Conservation (phyloP, 1,140 invertebrate species). For the Drosophila tropicalis region DNA sequence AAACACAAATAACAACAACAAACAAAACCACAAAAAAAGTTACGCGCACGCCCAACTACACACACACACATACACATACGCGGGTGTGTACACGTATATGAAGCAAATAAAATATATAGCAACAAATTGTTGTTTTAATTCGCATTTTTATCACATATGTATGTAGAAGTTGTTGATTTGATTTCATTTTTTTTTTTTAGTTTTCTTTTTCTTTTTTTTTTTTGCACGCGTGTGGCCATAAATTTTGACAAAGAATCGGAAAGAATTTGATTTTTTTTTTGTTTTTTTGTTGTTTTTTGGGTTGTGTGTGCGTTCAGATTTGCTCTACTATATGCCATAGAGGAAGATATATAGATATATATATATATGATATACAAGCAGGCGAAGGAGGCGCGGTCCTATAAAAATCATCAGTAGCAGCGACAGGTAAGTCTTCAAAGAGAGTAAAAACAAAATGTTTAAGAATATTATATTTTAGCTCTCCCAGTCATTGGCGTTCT, state of each 20-base stretch:
- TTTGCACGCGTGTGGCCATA: conserved; percentile 73
- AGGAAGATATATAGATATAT: neutral
- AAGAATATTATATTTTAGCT: neutral
- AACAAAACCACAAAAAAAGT: conserved; percentile 52
- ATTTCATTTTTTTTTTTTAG: conserved; percentile 45
- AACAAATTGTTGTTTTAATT: conserved; percentile 54
- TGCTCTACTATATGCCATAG: neutral
- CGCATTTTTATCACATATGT: conserved; percentile 33
- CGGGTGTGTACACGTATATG: conserved; percentile 22
- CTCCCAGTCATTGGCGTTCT: too few relatives aligned
- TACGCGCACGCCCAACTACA: conserved; percentile 59
- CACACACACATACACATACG: conserved; percentile 4
- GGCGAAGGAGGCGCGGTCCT: conserved; percentile 70
- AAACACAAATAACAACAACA: conserved; percentile 52
- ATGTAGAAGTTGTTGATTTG: conserved; percentile 25
- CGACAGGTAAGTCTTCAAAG: conserved; percentile 53
- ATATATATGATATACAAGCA: too few relatives aligned
- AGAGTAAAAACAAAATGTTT: conserved; percentile 6
- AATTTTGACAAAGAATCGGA: conserved; percentile 54
- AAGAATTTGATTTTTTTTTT: conserved; percentile 13
- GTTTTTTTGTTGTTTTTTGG: neutral
- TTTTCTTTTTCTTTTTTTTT: conserved; percentile 51
- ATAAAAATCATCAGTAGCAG: conserved; percentile 17
- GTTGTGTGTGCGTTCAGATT: conserved; percentile 5
- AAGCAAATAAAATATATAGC: conserved; percentile 44